These are phyloP conservation scores for Odocoileus virginianus DNA, from an alignment of 2,113 vertebrate genomes.

Conservation along the genomic window DNA sequence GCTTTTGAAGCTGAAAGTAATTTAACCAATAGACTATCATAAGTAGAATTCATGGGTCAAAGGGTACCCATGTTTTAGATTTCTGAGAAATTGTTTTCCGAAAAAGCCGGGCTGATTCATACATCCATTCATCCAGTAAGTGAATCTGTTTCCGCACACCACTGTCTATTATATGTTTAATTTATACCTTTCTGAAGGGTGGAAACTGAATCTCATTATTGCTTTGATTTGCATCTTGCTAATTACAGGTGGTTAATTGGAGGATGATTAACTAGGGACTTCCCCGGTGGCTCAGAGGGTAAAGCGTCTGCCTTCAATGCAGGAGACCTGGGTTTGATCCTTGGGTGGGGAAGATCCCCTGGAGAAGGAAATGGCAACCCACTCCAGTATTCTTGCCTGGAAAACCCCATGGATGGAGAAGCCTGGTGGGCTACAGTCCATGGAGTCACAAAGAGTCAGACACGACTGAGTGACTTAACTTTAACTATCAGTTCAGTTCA, in stretches of 20 bases:
- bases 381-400: no score
- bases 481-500: no score
- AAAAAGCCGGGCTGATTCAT: neutral
- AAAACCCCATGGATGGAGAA: no score
- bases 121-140: neutral
- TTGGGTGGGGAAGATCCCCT: no score
- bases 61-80: neutral
- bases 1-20: neutral
- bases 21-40: neutral
- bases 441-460: no score
- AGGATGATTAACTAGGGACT: neutral
- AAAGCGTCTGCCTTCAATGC: no score
- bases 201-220: neutral
- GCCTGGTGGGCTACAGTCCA: no score
- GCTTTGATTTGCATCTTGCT: conserved; percentile 27
- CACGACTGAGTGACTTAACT: no score
- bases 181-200: neutral
- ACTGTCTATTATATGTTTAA: neutral
- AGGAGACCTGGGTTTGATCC: no score
- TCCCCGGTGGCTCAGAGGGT: no score
- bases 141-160: neutral
- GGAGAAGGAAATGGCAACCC: no score
- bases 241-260: neutral
- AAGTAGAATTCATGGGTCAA: neutral
- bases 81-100: neutral